Evolutionary conservation across 2,113 vertebrate genomes (phyloP), one percentile per base, ranked within the genome.

Genomic region (Saccopteryx leptura): DNA sequence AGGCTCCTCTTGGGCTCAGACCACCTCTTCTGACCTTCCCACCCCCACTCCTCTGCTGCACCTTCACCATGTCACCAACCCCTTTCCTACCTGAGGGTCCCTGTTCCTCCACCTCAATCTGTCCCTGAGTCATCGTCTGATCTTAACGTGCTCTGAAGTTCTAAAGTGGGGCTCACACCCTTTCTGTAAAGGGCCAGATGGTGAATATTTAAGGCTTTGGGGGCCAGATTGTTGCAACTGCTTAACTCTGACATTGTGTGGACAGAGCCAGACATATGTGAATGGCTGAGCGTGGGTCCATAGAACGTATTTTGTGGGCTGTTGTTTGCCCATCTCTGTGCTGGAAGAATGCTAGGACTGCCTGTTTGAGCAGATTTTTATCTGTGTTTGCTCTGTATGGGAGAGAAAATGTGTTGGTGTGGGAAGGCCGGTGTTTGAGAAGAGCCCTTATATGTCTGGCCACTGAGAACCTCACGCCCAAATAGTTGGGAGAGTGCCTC

Each of bases 251-350:
- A 21, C 12, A 17, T 1, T 7, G 5, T 1, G 19, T 4, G 13
- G 31, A 48, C 28, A 63, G 83, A 72, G 24, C 33, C 54, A 21
- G 84, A 58, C 11, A 18, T 26, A 7, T 0, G 12, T 1, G 21
- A 24, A 39, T 0, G 19, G 4, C 24, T 1, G 60, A 33, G 8
- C 0, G 0, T 11, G 19, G 78, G 72, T 46, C 21, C 50, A 3
- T 12, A 8, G 21, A 39, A 15, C 9, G 58, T 1, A 23, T 28
- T 56, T 21, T 23, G 15, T 5, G 4, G 24, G 11, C 65, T 2
- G 8, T 7, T 2, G 52, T 65, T 63, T 60, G 63, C 33, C 78
- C 12, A 26, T 33, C 11, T 4, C 74, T 3, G 7, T 50, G 82
- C 91, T 54, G 11, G 12, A 87, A 87, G 52, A 85, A 52, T 31